phyloP scores from a whole-genome alignment of 2,888 invertebrate species.

The Mimachlamys varia region DNA sequence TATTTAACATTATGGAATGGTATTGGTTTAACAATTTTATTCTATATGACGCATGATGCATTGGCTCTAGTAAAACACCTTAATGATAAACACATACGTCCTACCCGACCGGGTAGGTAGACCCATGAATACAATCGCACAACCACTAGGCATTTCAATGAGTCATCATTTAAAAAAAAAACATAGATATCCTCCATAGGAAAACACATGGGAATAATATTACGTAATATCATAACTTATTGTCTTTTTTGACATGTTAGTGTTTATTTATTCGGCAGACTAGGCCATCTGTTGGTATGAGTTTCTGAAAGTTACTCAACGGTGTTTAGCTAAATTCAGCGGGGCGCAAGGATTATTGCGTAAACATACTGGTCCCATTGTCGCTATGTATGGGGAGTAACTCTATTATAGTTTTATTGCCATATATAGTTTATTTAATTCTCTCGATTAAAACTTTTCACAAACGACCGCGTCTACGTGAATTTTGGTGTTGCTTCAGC shows the following conservation, averaged over 20 bases:
- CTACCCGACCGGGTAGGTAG: neutral
- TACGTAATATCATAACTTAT: neutral
- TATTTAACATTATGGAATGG: conserved; percentile 5
- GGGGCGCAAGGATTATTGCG: neutral
- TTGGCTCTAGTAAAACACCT: neutral
- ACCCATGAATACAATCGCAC: neutral
- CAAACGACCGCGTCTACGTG: neutral
- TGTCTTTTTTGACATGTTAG: no score
- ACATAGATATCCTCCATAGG: neutral
- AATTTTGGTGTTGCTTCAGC: neutral
- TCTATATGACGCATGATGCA: neutral
- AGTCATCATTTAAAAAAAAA: neutral
- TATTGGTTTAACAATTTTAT: conserved; percentile 17
- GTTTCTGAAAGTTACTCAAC: no score
- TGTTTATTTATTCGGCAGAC: no score
- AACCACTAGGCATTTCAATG: neutral
- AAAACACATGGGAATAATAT: neutral
- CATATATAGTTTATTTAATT: neutral
- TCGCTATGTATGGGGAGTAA: neutral
- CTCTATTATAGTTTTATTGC: no score
- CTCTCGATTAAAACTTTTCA: neutral
- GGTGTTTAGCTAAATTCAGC: neutral
- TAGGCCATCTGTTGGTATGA: neutral
- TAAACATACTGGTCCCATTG: neutral
- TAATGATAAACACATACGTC: no score